These are phyloP conservation scores for Caenorhabditis plicata DNA, from an alignment of 2,888 invertebrate genomes.

Conservation along the genomic window DNA sequence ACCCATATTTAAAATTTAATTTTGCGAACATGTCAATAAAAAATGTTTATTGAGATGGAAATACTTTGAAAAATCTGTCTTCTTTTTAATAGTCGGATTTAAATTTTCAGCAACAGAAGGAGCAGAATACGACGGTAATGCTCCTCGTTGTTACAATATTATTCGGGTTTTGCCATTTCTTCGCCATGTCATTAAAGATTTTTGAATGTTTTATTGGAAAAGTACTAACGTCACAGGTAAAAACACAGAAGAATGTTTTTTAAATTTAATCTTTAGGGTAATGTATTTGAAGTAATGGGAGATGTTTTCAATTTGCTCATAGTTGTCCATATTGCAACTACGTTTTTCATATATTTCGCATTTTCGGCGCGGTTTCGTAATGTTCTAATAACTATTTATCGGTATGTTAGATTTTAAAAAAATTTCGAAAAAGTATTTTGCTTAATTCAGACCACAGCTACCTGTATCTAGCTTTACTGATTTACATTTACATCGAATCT, in stretches of 20 bases:
- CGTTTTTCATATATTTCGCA: slow-evolving; percentile 31
- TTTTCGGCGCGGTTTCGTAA: slow-evolving; percentile 29
- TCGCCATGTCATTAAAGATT: slow-evolving; percentile 27
- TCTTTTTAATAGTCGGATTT: background rate
- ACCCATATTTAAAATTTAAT: background rate
- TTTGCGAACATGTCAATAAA: background rate
- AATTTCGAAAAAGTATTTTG: no score
- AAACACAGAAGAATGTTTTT: background rate
- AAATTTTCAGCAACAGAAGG: slow-evolving; percentile 22
- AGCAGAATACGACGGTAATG: slow-evolving; percentile 35
- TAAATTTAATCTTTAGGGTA: slow-evolving; percentile 3
- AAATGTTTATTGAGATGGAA: no score
- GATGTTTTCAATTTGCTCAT: slow-evolving; percentile 26
- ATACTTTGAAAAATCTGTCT: background rate
- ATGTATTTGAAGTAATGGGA: slow-evolving; percentile 18
- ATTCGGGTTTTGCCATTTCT: slow-evolving; percentile 29
- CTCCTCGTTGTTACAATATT: slow-evolving; percentile 26
- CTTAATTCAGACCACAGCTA: no score
- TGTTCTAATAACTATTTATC: no score
- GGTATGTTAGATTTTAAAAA: no score
- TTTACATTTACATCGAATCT: no score
- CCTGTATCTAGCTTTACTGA: no score
- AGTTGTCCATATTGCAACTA: slow-evolving; percentile 24
- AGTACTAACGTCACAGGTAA: slow-evolving; percentile 10
- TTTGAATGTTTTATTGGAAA: slow-evolving; percentile 19